Base-by-base conservation (phyloP, 2,797 vertebrate genomes). In the Micromesistius poutassou region DNA sequence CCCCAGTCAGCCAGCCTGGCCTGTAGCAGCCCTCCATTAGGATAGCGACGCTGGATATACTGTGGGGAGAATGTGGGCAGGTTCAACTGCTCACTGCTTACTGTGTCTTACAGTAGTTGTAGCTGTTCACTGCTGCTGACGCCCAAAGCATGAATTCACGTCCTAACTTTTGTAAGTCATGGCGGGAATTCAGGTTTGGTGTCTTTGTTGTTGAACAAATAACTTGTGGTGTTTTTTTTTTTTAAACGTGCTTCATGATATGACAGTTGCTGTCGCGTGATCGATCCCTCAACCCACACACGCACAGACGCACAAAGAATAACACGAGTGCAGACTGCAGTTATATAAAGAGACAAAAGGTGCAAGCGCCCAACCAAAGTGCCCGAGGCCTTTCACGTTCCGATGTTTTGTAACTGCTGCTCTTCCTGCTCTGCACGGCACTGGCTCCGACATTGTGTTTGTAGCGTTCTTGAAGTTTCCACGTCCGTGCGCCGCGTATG, bases 381-480 rank as follows among this genome's bases (percentile, higher is more conserved):
- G 55, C 78, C 55, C 10, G 0, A 83, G 78, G 74, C 82, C 75
- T 74, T 74, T 78, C 76, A 68, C 76, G 79, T 72, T 78, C 84
- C 81, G 73, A 74, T 83, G 83, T 85, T 83, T 79, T 86, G 79
- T 77, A 81, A 81, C 87, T 79, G 72, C 77, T 68, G 62, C 25
- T 68, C 82, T 85, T 83, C 79, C 76, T 82, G 74, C 81, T 78
- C 84, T 83, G 77, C 77, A 81, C 85, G 78, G 87, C 81, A 80
- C 86, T 87, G 88, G 80, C 83, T 87, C 87, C 89, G 87, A 85
- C 83, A 91, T 86, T 91, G 85, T 91, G 84, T 90, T 91, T 90
- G 86, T 90, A 90, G 87, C 87, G 5, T 90, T 91, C 88, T 91
- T 90, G 84, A 85, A 87, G 80, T 92, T 93, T 93, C 89, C 91